phyloP scores from a whole-genome alignment of 2,888 invertebrate species.

The Notocelia uddmanniana region DNA sequence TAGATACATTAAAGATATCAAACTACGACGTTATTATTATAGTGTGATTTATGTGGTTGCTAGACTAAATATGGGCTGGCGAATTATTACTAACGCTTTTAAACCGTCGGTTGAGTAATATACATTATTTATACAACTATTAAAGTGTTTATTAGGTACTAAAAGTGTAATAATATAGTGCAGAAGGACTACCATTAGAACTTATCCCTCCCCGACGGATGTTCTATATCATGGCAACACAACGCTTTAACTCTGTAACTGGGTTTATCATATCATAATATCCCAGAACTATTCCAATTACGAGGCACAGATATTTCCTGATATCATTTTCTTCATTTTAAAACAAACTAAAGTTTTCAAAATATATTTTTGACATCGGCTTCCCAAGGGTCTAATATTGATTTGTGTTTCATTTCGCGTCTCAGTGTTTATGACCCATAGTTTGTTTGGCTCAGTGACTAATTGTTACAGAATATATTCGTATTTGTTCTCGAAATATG shows the following conservation, averaged over 20 bases:
- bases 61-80: slow-evolving; percentile 60
- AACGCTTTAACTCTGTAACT: background rate
- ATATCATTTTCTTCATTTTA: too few relatives aligned
- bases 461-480: too few relatives aligned
- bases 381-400: too few relatives aligned
- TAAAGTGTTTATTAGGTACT: slow-evolving; percentile 25
- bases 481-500: too few relatives aligned
- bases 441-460: too few relatives aligned
- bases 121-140: slow-evolving; percentile 25
- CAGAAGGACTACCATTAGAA: background rate
- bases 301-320: background rate
- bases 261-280: too few relatives aligned
- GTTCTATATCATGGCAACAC: background rate
- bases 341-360: too few relatives aligned
- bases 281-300: background rate
- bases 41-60: slow-evolving; percentile 68
- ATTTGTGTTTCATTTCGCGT: too few relatives aligned
- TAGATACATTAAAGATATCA: slow-evolving; percentile 76
- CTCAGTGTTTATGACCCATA: too few relatives aligned
- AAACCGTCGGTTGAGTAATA: slow-evolving; percentile 31
- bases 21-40: slow-evolving; percentile 69
- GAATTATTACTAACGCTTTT: slow-evolving; percentile 40
- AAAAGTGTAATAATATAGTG: slow-evolving; percentile 20
- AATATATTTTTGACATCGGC: too few relatives aligned
- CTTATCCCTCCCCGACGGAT: background rate